phyloP scores from a whole-genome alignment of 2,113 vertebrate genomes.

The Pelobates fuscus region DNA sequence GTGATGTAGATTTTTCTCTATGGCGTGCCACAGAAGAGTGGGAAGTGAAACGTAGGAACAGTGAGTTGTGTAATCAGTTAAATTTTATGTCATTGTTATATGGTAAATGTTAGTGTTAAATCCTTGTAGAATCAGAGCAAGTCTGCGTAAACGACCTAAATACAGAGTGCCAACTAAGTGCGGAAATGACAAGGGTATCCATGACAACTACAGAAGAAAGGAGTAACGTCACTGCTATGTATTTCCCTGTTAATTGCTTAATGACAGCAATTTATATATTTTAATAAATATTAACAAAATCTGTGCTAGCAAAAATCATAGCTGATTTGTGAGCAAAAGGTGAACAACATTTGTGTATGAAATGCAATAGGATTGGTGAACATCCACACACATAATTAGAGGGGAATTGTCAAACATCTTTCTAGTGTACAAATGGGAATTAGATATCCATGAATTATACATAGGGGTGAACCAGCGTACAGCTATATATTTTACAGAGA shows the following conservation, averaged over 20 bases:
- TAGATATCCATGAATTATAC: too few species aligned
- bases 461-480: too few species aligned
- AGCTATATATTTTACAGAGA: too few species aligned
- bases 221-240: background rate
- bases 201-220: background rate
- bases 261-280: background rate
- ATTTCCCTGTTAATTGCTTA: background rate
- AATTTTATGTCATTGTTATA: background rate
- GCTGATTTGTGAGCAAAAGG: too few species aligned
- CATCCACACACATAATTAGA: too few species aligned
- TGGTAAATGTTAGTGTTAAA: background rate
- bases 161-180: background rate
- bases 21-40: background rate
- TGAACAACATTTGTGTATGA: too few species aligned
- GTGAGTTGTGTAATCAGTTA: background rate
- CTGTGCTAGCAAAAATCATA: too few species aligned
- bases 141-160: too few species aligned
- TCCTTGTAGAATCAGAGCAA: background rate
- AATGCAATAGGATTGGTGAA: too few species aligned
- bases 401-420: too few species aligned
- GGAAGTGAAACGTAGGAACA: conserved; percentile 29
- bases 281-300: background rate
- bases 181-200: background rate
- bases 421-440: too few species aligned
- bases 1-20: too few species aligned